A percentile compares a stretch with the other conserved stretches of the same genome.
These are phyloP conservation scores for Phorcus lineatus DNA, from an alignment of 2,888 invertebrate genomes.

Conservation along the genomic window DNA sequence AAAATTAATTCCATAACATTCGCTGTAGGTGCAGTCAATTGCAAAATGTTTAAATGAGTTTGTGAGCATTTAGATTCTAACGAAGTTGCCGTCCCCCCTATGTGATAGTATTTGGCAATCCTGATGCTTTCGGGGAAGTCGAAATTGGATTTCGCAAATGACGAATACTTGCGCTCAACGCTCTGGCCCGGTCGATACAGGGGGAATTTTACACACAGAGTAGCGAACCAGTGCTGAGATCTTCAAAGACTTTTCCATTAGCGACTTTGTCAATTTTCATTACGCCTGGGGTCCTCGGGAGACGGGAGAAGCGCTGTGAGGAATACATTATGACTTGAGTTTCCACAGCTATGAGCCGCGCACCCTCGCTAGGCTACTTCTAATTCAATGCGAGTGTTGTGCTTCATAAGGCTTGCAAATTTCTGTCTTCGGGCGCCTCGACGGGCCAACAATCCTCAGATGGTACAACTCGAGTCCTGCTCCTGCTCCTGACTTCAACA, in stretches of 20 bases:
- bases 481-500: neutral
- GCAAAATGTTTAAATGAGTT: conserved; percentile 67
- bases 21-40: conserved; percentile 55
- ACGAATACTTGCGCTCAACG: conserved; percentile 36
- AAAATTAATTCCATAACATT: conserved; percentile 66
- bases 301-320: conserved; percentile 38
- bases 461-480: conserved; percentile 5
- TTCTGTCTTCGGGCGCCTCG: conserved; percentile 21
- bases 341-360: conserved; percentile 16
- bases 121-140: conserved; percentile 51
- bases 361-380: conserved; percentile 26
- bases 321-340: conserved; percentile 37
- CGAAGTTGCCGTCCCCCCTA: conserved; percentile 49
- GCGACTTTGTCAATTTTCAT: conserved; percentile 64
- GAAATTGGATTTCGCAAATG: conserved; percentile 68
- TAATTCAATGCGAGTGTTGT: conserved; percentile 37
- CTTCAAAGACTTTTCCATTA: conserved; percentile 62
- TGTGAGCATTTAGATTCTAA: conserved; percentile 58
- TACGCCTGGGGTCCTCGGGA: conserved; percentile 48
- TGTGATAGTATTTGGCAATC: conserved; percentile 45
- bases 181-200: neutral
- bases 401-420: conserved; percentile 43
- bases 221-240: conserved; percentile 27
- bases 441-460: conserved; percentile 5
- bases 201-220: conserved; percentile 24